Conservation (phyloP, 2,113 vertebrate genomes). For the Percina caprodes region DNA sequence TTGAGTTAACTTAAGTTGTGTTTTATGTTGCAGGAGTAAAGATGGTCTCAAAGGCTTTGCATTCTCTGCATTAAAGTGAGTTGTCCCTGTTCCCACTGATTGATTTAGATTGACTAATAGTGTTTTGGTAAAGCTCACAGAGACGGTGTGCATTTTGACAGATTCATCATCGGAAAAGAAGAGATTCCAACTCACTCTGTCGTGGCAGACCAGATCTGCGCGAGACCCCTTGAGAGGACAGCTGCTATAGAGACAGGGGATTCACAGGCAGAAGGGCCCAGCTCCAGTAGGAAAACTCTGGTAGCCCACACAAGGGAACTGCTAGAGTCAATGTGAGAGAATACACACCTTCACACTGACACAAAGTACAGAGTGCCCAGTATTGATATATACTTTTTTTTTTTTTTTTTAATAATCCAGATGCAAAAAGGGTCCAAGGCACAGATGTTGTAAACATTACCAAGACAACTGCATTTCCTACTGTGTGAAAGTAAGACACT, state of each 20-base stretch:
- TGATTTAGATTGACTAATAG: background rate
- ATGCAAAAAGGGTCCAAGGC: constrained; percentile 95
- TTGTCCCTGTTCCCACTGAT: constrained; percentile 16
- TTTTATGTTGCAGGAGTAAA: constrained; percentile 87
- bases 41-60: constrained; percentile 97
- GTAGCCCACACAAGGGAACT: constrained; percentile 85
- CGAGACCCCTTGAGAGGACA: constrained; percentile 77
- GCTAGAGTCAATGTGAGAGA: constrained; percentile 91
- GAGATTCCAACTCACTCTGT: constrained; percentile 93
- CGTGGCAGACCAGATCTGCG: constrained; percentile 80
- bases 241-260: constrained; percentile 66
- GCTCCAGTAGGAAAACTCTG: constrained; percentile 79
- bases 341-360: background rate
- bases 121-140: background rate
- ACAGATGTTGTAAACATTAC: constrained; percentile 98
- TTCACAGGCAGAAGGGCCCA: constrained; percentile 56
- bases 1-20: constrained; percentile 31
- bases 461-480: constrained; percentile 98
- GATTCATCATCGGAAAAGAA: constrained; percentile 97
- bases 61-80: constrained; percentile 98
- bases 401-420: constrained; percentile 80
- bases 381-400: background rate
- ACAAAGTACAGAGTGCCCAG: background rate
- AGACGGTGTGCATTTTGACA: constrained; percentile 63
- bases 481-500: constrained; percentile 94